Conservation (phyloP, 1,140 invertebrate species). For the Vanessa tameamea region DNA sequence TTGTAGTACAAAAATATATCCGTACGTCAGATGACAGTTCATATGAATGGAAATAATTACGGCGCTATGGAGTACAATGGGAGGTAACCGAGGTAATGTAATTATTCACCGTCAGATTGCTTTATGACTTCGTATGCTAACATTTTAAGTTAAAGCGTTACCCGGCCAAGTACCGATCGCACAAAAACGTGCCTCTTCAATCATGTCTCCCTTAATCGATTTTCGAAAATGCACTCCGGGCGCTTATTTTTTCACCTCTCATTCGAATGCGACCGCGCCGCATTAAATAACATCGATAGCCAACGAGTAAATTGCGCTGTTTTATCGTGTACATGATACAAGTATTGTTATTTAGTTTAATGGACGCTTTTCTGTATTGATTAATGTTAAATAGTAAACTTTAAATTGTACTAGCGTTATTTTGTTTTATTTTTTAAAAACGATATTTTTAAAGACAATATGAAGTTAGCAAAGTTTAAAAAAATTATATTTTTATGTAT, state of each 20-base stretch:
- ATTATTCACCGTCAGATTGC: conserved; percentile 67
- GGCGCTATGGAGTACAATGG: conserved; percentile 50
- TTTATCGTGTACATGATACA: conserved; percentile 45
- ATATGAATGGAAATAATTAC: conserved; percentile 63
- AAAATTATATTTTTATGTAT: too few relatives aligned
- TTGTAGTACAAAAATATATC: conserved; percentile 55
- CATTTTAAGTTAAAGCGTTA: conserved; percentile 55
- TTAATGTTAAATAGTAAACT: conserved; percentile 4
- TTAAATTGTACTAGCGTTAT: background rate
- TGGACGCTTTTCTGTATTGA: conserved; percentile 8
- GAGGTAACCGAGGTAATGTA: conserved; percentile 54
- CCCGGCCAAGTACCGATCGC: conserved; percentile 26
- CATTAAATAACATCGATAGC: conserved; percentile 55
- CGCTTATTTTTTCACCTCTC: conserved; percentile 64
- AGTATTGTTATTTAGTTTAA: conserved; percentile 23
- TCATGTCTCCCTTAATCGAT: conserved; percentile 73
- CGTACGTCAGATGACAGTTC: conserved; percentile 48
- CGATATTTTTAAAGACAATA: background rate
- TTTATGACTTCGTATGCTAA: conserved; percentile 57
- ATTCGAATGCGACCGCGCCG: conserved; percentile 39
- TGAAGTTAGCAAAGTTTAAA: too few relatives aligned
- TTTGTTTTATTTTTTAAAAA: background rate
- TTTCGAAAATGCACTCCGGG: conserved; percentile 60
- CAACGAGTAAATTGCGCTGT: conserved; percentile 56
- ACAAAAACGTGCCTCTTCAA: conserved; percentile 62